phyloP scores from a whole-genome alignment of 2,797 vertebrate genomes.

The Rhinatrema bivittatum region DNA sequence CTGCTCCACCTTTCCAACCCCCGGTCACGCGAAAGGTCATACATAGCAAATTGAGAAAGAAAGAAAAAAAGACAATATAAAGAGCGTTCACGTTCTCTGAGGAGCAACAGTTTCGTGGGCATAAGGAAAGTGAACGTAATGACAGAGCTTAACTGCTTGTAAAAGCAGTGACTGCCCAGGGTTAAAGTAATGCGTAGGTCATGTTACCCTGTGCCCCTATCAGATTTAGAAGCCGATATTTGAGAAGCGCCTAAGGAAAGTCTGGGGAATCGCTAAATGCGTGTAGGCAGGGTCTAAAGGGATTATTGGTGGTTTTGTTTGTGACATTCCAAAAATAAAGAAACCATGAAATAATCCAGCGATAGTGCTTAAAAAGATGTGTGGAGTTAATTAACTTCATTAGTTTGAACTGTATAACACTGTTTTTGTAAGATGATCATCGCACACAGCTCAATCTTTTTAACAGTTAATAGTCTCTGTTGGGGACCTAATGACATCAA shows the following conservation, averaged over 20 bases:
- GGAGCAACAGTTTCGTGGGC: slow-evolving; percentile 24
- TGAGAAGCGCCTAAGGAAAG: slow-evolving; percentile 9
- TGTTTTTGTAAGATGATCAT: no score
- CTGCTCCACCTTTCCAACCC: slow-evolving; percentile 34
- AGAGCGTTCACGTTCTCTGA: slow-evolving; percentile 33
- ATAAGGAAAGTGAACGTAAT: slow-evolving; percentile 44
- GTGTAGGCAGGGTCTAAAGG: background rate
- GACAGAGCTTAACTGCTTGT: slow-evolving; percentile 47
- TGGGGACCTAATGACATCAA: slow-evolving; percentile 4
- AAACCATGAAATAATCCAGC: no score
- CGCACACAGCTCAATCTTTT: no score
- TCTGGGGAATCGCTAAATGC: slow-evolving; percentile 3
- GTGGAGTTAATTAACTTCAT: no score
- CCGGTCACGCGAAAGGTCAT: slow-evolving; percentile 34
- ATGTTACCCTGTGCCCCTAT: slow-evolving; percentile 48
- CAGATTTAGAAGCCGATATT: slow-evolving; percentile 34
- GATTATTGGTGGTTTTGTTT: background rate
- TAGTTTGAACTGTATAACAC: no score
- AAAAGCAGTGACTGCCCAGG: slow-evolving; percentile 38
- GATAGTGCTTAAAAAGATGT: no score
- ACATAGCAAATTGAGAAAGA: slow-evolving; percentile 20
- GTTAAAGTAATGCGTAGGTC: slow-evolving; percentile 58
- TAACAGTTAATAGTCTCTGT: background rate
- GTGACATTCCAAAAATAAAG: no score
- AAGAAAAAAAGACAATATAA: slow-evolving; percentile 15